Base-by-base conservation (phyloP, 2,797 vertebrate species). In the Malacoctenus gilli region DNA sequence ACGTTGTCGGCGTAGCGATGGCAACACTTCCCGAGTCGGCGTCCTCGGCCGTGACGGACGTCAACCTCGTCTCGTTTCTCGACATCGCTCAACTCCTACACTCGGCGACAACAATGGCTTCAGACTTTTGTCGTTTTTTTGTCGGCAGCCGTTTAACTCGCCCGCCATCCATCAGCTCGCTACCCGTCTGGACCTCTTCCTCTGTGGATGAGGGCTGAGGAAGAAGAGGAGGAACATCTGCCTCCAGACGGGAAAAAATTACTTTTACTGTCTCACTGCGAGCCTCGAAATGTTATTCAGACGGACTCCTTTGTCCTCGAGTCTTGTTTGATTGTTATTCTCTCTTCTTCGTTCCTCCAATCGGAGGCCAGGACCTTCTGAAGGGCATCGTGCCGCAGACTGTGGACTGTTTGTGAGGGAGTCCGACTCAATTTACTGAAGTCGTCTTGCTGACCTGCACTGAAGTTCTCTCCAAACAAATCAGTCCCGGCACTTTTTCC, bases 81-180 rank as follows among this genome's bases (percentile, higher is more conserved):
- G 7, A 21, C 49, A 60, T 66, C 62, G 66, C 49, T 82, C 56
- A 71, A 34, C 75, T 68, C 48, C 67, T 40, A 60, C 54, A 12
- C 62, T 42, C 30, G 35, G 34, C 32, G 49, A 35, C 16, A 67
- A 75, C 59, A 79, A 63, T 19, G 25, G 31, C 52, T 58, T 44
- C 68, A 53, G 20, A 50, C 19, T 46, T n/a, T 19, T 8, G 32
- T 59, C 68, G 47, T 21, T 22, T 59, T 11, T n/a, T 12, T 42
- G 31, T 41, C 22, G 12, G 28, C 28, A 43, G 44, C 56, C 62
- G 36, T 50, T 65, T 54, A 59, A n/a, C 74, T 64, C 55, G 54
- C n/a, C 43, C 46, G 21, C 56, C 35, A 44, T 50, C 68, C 51
- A 38, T 60, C 48, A 67, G 37, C 53, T 40, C 38, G 39, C 58